Evolutionary conservation across 2,888 invertebrate genomes (phyloP).

Genomic region (Pachydiplax longipennis): DNA sequence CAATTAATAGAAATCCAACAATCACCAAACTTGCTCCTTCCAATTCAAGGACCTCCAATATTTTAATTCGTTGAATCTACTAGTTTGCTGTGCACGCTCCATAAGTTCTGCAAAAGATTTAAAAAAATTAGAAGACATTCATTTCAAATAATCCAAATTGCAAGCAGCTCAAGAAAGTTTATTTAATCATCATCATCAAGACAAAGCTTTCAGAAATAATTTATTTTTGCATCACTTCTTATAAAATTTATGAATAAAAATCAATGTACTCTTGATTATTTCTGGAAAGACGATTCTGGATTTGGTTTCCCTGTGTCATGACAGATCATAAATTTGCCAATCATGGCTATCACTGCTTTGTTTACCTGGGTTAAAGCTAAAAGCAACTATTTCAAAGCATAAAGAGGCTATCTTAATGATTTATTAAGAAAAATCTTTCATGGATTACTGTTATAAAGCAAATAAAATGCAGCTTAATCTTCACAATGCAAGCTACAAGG

Average conservation of each 20-base stretch:
- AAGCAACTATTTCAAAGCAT: too few species aligned
- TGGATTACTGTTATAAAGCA: too few species aligned
- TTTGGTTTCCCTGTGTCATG: neutral
- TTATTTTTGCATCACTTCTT: neutral
- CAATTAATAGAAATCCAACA: neutral
- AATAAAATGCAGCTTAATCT: too few species aligned
- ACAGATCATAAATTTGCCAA: too few species aligned
- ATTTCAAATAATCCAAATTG: neutral
- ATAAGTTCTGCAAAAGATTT: conserved; percentile 64
- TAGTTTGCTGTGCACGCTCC: conserved; percentile 66
- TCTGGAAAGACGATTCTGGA: neutral
- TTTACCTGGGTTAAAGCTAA: too few species aligned
- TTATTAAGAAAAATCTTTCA: too few species aligned
- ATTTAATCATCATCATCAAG: neutral
- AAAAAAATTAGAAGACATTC: conserved; percentile 25
- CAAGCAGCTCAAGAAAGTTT: neutral
- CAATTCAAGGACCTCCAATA: neutral
- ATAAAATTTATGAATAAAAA: neutral
- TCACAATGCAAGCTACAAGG: too few species aligned
- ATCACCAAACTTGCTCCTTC: neutral
- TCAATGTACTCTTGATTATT: neutral
- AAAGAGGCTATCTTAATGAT: too few species aligned
- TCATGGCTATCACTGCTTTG: too few species aligned
- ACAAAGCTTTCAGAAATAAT: neutral
- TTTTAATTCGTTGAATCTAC: conserved; percentile 55